A percentile compares a stretch with the other conserved stretches of the same genome.
These are phyloP conservation scores for Melanotaenia parkinsoni DNA, from an alignment of 2,797 vertebrate genomes.

Conservation along the genomic window DNA sequence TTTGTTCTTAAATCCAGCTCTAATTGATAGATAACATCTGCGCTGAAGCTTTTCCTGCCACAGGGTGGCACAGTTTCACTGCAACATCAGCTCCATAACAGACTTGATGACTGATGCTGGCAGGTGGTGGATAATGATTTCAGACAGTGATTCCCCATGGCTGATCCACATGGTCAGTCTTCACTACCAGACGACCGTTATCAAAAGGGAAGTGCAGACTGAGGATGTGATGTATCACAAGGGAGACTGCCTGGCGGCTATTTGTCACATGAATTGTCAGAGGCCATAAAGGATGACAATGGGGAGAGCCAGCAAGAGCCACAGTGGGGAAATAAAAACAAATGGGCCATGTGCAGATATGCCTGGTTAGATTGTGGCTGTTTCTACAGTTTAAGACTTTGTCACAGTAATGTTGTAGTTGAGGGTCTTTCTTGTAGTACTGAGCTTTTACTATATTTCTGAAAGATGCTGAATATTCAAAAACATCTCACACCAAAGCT, in stretches of 20 bases:
- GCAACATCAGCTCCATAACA: slow-evolving; percentile 21
- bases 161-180: slow-evolving; percentile 40
- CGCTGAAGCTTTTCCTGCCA: slow-evolving; percentile 48
- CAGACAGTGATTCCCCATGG: slow-evolving; percentile 55
- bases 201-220: slow-evolving; percentile 39
- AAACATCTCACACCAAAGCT: slow-evolving; percentile 9
- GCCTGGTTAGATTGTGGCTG: slow-evolving; percentile 10
- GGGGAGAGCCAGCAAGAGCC: slow-evolving; percentile 14
- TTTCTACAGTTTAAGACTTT: slow-evolving; percentile 5
- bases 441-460: not conserved
- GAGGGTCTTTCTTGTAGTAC: not conserved
- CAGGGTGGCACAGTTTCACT: slow-evolving; percentile 70
- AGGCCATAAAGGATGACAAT: slow-evolving; percentile 32
- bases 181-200: slow-evolving; percentile 33
- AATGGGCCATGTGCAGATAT: slow-evolving; percentile 46
- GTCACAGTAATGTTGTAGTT: slow-evolving; percentile 8
- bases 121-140: slow-evolving; percentile 54
- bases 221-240: slow-evolving; percentile 35
- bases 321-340: slow-evolving; percentile 32
- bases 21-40: not conserved
- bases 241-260: slow-evolving; percentile 16
- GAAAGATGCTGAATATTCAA: not conserved
- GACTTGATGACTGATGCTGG: slow-evolving; percentile 39
- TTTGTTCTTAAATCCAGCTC: not conserved
- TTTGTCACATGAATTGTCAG: slow-evolving; percentile 59